These are phyloP conservation scores for Xylocampa areola DNA, from an alignment of 2,888 invertebrate species.

Conservation along the genomic window DNA sequence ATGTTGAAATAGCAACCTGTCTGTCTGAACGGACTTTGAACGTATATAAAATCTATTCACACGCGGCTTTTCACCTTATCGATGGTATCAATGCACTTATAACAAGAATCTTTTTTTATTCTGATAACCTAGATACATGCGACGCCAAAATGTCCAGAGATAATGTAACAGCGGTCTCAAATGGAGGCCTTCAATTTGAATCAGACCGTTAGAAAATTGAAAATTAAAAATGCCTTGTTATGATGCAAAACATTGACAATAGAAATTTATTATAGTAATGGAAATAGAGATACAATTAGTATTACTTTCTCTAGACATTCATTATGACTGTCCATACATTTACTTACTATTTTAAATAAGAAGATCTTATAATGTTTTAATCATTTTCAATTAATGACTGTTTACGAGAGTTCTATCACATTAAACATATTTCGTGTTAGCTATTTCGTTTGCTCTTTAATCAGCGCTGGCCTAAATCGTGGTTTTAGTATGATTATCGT, in stretches of 20 bases:
- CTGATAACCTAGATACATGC: constrained; percentile 43
- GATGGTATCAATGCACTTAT: constrained; percentile 36
- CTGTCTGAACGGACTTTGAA: not conserved
- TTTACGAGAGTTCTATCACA: constrained; percentile 1
- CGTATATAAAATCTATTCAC: constrained; percentile 1
- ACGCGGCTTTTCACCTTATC: constrained; percentile 11
- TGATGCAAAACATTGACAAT: not conserved
- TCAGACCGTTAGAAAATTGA: constrained; percentile 12
- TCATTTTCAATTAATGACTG: not conserved
- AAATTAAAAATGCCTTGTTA: constrained; percentile 3
- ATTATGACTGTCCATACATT: too few species aligned
- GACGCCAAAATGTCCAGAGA: constrained; percentile 41
- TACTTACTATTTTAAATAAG: too few species aligned
- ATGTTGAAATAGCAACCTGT: not conserved
- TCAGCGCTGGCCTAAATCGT: constrained; percentile 30
- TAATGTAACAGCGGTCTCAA: constrained; percentile 13
- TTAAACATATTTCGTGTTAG: constrained; percentile 6
- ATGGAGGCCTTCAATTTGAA: constrained; percentile 25
- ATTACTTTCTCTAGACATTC: too few species aligned
- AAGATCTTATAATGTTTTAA: too few species aligned
- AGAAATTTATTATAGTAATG: not conserved
- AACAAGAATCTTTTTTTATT: constrained; percentile 33
- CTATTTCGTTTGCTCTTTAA: constrained; percentile 29
- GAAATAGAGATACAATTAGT: too few species aligned
- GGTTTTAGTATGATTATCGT: constrained; percentile 39